These are phyloP conservation scores for Hemiprocne comata DNA, from an alignment of 2,113 vertebrate species.

Conservation along the genomic window DNA sequence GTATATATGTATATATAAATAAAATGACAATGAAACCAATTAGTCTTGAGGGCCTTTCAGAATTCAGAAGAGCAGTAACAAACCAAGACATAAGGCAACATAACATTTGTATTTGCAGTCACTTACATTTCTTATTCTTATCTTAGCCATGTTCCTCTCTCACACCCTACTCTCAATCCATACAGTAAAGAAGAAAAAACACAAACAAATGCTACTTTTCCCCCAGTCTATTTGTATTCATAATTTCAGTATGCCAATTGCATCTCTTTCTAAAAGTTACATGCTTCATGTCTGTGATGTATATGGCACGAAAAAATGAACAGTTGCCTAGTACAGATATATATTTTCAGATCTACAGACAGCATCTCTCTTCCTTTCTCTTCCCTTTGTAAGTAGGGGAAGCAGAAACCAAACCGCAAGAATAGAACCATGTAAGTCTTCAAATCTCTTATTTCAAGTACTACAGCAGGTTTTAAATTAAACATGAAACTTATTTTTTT, in stretches of 20 bases:
- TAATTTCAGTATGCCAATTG: not conserved
- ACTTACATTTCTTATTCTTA: not conserved
- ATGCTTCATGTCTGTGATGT: not conserved
- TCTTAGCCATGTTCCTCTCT: not conserved
- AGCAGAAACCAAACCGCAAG: not conserved
- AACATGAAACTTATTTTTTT: not conserved
- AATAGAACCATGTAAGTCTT: not conserved
- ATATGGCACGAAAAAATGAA: not conserved
- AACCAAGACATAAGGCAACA: not conserved
- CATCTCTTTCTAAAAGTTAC: not conserved
- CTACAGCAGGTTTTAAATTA: not conserved
- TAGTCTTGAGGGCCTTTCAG: constrained; percentile 54
- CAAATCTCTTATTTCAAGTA: not conserved
- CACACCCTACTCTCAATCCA: not conserved
- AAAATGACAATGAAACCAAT: constrained; percentile 74
- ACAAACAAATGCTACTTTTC: not conserved
- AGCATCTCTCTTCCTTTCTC: not conserved
- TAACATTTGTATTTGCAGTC: not conserved
- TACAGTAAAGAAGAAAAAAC: not conserved
- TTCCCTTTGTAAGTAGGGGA: not conserved
- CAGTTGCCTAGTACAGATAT: not conserved
- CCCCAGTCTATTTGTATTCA: not conserved
- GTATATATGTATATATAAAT: constrained; percentile 69
- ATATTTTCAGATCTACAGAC: not conserved
- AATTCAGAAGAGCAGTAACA: constrained; percentile 40